phyloP scores from a whole-genome alignment of 92 coral and sea anemone species.

The Actinernus sp. region DNA sequence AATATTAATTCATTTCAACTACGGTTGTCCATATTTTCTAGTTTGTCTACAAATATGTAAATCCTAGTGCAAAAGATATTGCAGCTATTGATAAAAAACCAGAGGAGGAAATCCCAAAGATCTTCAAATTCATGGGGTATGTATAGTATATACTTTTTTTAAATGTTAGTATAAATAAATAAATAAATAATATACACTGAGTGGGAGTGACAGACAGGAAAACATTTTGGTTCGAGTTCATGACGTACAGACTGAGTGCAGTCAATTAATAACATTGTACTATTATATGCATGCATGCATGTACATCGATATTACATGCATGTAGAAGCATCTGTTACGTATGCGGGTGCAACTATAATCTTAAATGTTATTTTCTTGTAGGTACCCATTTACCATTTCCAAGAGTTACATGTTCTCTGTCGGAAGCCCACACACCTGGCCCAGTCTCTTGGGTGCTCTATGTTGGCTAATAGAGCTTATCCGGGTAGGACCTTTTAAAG shows the following conservation, averaged over 20 bases:
- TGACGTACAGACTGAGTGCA: too few species aligned
- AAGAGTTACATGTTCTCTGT: conserved; percentile 89
- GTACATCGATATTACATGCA: too few species aligned
- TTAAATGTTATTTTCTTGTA: conserved; percentile 31
- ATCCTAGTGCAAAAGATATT: conserved; percentile 57
- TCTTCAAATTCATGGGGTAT: conserved; percentile 82
- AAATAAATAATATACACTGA: not conserved
- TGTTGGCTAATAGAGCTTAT: conserved; percentile 97
- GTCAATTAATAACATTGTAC: too few species aligned
- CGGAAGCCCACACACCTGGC: conserved; percentile 98
- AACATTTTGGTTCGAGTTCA: too few species aligned
- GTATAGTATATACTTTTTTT: too few species aligned
- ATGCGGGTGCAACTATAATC: too few species aligned
- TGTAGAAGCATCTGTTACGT: too few species aligned
- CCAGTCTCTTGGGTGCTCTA: conserved; percentile 89
- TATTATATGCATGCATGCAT: too few species aligned
- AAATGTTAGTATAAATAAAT: not conserved
- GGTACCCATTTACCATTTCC: conserved; percentile 94
- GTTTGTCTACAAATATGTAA: conserved; percentile 76
- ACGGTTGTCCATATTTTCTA: conserved; percentile 4
- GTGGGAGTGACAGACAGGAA: too few species aligned
- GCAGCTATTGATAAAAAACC: conserved; percentile 63
- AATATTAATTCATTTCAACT: too few species aligned
- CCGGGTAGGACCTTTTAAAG: conserved; percentile 57
- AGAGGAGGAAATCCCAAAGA: conserved; percentile 83